Percentiles rank a stretch among this genome's conserved stretches.
Conservation (phyloP, 2,113 vertebrate genomes). For the Semicossyphus pulcher region DNA sequence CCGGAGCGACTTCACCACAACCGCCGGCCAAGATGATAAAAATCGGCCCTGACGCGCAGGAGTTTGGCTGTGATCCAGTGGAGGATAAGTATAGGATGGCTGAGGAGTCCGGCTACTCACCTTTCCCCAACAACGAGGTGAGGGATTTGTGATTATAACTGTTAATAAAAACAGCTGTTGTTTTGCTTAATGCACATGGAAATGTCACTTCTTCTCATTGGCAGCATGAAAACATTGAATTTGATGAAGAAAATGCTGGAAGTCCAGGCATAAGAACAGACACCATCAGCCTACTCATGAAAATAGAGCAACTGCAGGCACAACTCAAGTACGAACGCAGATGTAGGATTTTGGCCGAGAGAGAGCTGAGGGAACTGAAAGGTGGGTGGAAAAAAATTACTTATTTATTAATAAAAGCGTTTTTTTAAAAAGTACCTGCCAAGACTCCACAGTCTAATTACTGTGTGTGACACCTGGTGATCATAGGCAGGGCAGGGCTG, state of each 20-base stretch:
- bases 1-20: conserved; percentile 31
- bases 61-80: conserved; percentile 58
- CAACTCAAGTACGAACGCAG: conserved; percentile 82
- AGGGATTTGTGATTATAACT: not conserved
- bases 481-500: not conserved
- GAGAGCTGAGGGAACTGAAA: conserved; percentile 79
- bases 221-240: conserved; percentile 68
- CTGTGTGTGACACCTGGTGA: not conserved
- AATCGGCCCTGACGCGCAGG: conserved; percentile 54
- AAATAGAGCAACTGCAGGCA: conserved; percentile 81
- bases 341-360: conserved; percentile 79
- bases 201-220: not conserved
- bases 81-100: conserved; percentile 67
- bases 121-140: conserved; percentile 67
- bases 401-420: not conserved
- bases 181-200: not conserved
- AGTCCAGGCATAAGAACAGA: conserved; percentile 79
- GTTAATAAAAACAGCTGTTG: not conserved
- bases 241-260: conserved; percentile 68
- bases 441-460: not conserved
- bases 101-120: conserved; percentile 64
- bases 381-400: conserved; percentile 57
- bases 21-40: conserved; percentile 75
- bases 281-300: conserved; percentile 82
- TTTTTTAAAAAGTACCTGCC: not conserved